A percentile compares a stretch with the other conserved stretches of the same genome.
Conservation (phyloP, 2,113 vertebrate genomes). For the Perccottus glenii region DNA sequence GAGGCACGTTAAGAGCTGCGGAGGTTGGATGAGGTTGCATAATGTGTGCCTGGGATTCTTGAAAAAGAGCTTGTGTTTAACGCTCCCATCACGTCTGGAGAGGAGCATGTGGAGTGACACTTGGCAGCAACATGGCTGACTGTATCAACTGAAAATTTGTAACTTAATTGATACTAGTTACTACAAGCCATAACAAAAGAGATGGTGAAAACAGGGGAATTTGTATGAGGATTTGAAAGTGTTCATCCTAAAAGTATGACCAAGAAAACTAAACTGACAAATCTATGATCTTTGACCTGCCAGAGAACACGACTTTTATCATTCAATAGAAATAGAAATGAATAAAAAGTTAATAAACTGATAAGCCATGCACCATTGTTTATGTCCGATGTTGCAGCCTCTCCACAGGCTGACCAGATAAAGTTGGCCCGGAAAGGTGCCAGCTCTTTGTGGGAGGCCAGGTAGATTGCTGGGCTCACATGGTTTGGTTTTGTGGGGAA, state of each 20-base stretch:
- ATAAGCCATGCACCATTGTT: too few relatives aligned
- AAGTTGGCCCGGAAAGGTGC: background rate
- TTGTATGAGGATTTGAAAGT: slow-evolving; percentile 11
- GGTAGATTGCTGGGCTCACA: background rate
- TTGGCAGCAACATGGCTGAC: slow-evolving; percentile 46
- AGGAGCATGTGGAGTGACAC: slow-evolving; percentile 48
- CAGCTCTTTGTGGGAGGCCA: too few relatives aligned
- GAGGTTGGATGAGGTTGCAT: slow-evolving; percentile 62
- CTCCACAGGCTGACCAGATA: background rate
- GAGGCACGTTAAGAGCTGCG: slow-evolving; percentile 53
- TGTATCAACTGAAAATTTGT: slow-evolving; percentile 56
- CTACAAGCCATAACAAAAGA: slow-evolving; percentile 50
- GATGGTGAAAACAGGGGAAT: slow-evolving; percentile 10
- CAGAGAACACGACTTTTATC: too few relatives aligned
- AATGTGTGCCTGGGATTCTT: slow-evolving; percentile 54
- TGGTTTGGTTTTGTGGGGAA: too few relatives aligned
- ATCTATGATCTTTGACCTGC: too few relatives aligned
- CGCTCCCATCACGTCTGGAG: slow-evolving; percentile 51
- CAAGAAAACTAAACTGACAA: too few relatives aligned
- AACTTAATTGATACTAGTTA: slow-evolving; percentile 67
- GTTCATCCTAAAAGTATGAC: background rate
- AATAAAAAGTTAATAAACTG: too few relatives aligned
- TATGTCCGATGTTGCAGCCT: too few relatives aligned
- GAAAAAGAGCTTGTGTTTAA: slow-evolving; percentile 59
- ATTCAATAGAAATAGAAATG: too few relatives aligned